Evolutionary conservation across 2,888 invertebrate species (phyloP).

Genomic region (Cabera pusaria): DNA sequence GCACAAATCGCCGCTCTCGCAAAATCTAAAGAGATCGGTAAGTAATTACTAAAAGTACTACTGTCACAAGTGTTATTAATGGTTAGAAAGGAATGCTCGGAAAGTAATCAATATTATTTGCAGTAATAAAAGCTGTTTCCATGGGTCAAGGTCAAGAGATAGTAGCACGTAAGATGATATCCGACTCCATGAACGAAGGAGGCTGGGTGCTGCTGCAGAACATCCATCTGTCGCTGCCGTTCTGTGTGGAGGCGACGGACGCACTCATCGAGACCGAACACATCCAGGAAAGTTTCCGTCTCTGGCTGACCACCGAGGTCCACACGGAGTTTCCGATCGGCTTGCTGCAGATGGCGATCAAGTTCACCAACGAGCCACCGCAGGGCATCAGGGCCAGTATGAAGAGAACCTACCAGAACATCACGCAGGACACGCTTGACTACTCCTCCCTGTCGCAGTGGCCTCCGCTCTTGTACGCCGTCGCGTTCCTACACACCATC

Average conservation of each 20-base stretch:
- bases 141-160: slow-evolving; percentile 99
- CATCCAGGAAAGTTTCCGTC: slow-evolving; percentile 91
- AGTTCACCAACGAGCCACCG: slow-evolving; percentile 98
- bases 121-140: slow-evolving; percentile 92
- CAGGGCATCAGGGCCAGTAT: slow-evolving; percentile 96
- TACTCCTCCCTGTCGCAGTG: slow-evolving; percentile 96
- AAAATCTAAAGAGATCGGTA: slow-evolving; percentile 93
- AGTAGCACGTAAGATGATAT: slow-evolving; percentile 92
- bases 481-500: slow-evolving; percentile 97
- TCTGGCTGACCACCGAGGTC: slow-evolving; percentile 98
- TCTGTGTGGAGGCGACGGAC: slow-evolving; percentile 96
- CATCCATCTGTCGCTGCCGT: slow-evolving; percentile 97
- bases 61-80: background rate
- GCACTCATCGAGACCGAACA: slow-evolving; percentile 93
- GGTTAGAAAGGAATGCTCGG: too few species aligned
- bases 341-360: slow-evolving; percentile 94
- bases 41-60: slow-evolving; percentile 41
- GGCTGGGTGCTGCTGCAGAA: slow-evolving; percentile 98
- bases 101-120: slow-evolving; percentile 1
- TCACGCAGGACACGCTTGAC: slow-evolving; percentile 96
- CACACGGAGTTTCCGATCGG: slow-evolving; percentile 97
- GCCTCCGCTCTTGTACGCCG: slow-evolving; percentile 96
- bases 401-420: slow-evolving; percentile 95
- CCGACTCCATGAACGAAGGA: slow-evolving; percentile 90
- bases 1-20: slow-evolving; percentile 94